phyloP scores from a whole-genome alignment of 2,113 vertebrate species.

The Campylomormyrus tamandua region DNA sequence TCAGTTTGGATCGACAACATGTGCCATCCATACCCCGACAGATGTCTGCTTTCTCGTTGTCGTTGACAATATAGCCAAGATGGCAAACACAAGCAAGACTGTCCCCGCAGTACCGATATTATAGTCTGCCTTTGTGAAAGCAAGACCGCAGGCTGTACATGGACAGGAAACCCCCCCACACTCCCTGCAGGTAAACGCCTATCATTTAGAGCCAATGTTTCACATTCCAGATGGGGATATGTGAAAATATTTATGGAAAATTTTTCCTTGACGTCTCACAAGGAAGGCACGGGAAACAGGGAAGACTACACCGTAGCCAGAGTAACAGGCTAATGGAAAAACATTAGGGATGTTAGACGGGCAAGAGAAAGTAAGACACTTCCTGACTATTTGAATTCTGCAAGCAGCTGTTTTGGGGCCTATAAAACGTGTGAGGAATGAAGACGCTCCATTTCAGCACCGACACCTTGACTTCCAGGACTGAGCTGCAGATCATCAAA shows the following conservation, averaged over 20 bases:
- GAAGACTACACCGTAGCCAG: not conserved
- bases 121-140: not conserved
- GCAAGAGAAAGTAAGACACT: not conserved
- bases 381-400: not conserved
- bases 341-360: not conserved
- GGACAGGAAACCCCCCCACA: not conserved
- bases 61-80: not conserved
- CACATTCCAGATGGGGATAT: not conserved
- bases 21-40: not conserved
- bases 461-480: not conserved
- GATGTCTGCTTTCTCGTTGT: not conserved
- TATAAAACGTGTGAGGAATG: not conserved
- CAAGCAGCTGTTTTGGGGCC: not conserved
- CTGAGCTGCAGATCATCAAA: not conserved
- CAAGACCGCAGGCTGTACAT: not conserved
- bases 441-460: not conserved
- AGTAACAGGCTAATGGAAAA: not conserved
- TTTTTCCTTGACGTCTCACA: not conserved
- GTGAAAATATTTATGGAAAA: conserved; percentile 20
- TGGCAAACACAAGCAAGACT: not conserved
- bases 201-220: not conserved
- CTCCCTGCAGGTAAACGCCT: not conserved
- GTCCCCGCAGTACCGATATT: not conserved
- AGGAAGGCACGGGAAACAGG: not conserved
- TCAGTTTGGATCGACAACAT: not conserved